Conservation (phyloP, 2,888 invertebrate genomes). For the Melangyna quadrimaculata region DNA sequence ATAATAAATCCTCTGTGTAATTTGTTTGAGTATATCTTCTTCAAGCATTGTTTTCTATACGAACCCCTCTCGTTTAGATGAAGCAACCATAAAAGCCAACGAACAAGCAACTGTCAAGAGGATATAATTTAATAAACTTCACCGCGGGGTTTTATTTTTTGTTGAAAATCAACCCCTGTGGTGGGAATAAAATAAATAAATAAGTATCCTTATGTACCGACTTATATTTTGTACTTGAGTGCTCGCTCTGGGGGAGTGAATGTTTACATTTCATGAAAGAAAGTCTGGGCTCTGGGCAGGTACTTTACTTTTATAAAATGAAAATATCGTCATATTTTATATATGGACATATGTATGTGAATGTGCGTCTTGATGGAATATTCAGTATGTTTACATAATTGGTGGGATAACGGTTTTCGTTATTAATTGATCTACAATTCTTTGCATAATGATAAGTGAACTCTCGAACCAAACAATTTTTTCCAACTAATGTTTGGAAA, state of each 20-base stretch:
- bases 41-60: background rate
- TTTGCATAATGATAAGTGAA: no score
- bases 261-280: slow-evolving; percentile 34
- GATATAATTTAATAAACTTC: slow-evolving; percentile 81
- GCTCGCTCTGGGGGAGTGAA: slow-evolving; percentile 23
- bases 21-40: slow-evolving; percentile 49
- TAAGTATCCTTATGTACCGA: slow-evolving; percentile 12
- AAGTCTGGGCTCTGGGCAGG: slow-evolving; percentile 1
- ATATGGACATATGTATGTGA: no score
- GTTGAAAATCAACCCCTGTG: slow-evolving; percentile 72
- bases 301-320: slow-evolving; percentile 6
- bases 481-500: no score
- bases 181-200: slow-evolving; percentile 35
- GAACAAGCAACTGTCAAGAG: slow-evolving; percentile 78
- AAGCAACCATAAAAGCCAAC: slow-evolving; percentile 21
- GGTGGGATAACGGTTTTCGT: background rate
- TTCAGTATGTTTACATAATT: background rate
- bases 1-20: slow-evolving; percentile 60
- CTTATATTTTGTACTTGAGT: slow-evolving; percentile 14
- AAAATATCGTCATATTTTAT: background rate
- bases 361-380: background rate
- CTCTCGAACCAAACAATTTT: no score
- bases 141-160: slow-evolving; percentile 77
- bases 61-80: slow-evolving; percentile 17
- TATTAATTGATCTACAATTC: background rate